Percentiles rank a stretch among this genome's conserved stretches.
These are phyloP conservation scores for Nothoprocta perdicaria DNA, from an alignment of 2,113 vertebrate species.

Conservation along the genomic window DNA sequence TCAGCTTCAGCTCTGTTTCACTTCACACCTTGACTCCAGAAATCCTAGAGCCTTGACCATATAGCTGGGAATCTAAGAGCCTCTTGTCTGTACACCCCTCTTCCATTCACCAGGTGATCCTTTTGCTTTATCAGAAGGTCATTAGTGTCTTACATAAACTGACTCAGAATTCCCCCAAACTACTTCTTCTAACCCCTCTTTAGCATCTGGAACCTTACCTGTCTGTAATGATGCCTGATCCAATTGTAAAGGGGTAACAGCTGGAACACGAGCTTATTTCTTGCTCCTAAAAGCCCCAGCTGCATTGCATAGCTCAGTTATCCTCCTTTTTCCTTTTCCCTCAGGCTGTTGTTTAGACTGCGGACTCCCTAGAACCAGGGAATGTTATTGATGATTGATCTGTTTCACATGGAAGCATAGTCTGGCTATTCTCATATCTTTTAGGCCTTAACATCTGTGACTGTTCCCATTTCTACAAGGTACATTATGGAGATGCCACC, in stretches of 20 bases:
- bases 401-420: neutral
- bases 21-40: neutral
- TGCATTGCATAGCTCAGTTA: neutral
- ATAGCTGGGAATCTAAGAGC: neutral
- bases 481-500: neutral
- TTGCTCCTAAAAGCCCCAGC: neutral
- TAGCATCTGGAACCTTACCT: too few relatives aligned
- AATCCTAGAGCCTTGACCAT: too few relatives aligned
- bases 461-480: neutral
- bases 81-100: neutral
- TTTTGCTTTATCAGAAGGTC: neutral
- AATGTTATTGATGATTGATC: neutral
- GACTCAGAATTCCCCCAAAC: neutral
- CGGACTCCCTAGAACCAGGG: neutral
- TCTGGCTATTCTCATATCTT: neutral
- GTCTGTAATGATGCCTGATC: neutral
- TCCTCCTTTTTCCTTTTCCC: neutral
- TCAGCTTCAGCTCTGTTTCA: neutral
- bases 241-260: neutral
- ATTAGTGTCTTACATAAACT: neutral
- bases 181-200: neutral
- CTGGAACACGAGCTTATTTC: neutral
- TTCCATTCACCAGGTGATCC: neutral
- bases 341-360: neutral
- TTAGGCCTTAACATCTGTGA: neutral